Base-by-base conservation (phyloP, 2,888 invertebrate species). In the Nomada ruficornis region DNA sequence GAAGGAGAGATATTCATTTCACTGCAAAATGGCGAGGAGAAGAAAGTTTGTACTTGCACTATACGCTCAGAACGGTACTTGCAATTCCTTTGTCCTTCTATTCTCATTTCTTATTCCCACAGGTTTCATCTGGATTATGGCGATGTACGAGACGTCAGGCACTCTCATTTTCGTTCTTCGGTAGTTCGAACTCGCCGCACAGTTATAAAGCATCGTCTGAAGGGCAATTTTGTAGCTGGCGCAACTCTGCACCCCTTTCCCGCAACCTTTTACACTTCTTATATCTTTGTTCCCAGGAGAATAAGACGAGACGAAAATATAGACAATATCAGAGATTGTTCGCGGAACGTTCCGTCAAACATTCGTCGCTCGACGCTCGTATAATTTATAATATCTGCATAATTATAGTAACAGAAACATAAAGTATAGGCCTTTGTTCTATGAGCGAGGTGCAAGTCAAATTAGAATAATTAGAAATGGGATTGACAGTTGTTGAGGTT, bases 171-270 rank as follows among this genome's bases (percentile, higher is more conserved):
- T 86, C 82, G 80, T 86, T 69, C 68, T 52, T 76, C 80, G 77
- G 64, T 52, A 50, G 69, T 80, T 84, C 80, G 77, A 74, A 81
- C 62, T 79, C 73, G 78, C 83, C 80, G 73, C 77, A 73, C 73
- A 69, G 85, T 83, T 87, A 83, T 82, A 70, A 78, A 78, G 84
- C 82, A 84, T 83, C 80, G 84, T 86, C 85, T 89, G 87, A 87
- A 88, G 88, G 86, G 86, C 81, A 89, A 89, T 90, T 89, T 89
- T 80, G 72, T 77, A 76, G 67, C 82, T 77, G 63, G 59, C 72
- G 60, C 63, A 65, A 70, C 77, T 55, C 9, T 65, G 18, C 70
- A 9, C 57, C 55, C 47, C 69, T 3, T 3, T 10, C 57, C 18
- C 5, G 5, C 42, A 36, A n/a, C 72, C 42, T 62, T 82, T 78